Base-by-base conservation (phyloP, 1,140 invertebrate species). In the Augochlora pura region DNA sequence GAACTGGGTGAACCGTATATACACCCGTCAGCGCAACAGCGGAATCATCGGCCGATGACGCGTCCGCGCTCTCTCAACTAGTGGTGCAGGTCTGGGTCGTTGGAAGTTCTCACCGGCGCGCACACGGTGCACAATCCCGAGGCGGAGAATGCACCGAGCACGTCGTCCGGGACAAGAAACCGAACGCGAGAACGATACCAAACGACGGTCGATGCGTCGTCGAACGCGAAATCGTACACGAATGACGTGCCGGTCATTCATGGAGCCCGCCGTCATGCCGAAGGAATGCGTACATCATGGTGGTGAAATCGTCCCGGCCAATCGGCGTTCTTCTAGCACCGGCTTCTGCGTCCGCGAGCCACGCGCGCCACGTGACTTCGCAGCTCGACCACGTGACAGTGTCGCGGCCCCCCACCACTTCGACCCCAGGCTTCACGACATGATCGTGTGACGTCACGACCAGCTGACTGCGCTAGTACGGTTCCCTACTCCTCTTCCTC, bases 181-280 rank as follows among this genome's bases (percentile, higher is more conserved):
- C 39, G 27, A 10, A 42, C 8, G 9, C 9, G 42, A 14, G n/a
- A 54, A 73, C 39, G 32, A 60, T 46, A 62, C 9, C 27, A 62
- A 12, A 49, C 52, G 57, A 76, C 63, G 57, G 57, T 59, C 75
- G 81, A 68, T 27, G 82, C 74, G 80, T 75, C 79, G 79, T 86
- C 85, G 81, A 81, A 84, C 73, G 65, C 70, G 81, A 88, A 88
- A 89, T 88, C 74, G 78, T 82, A 78, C 70, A 69, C 75, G 83
- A 88, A 84, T 91, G 90, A 91, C 90, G 89, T 88, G 82, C 87
- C 88, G 88, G 88, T 92, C 91, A 92, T 93, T 93, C 91, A 91
- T 86, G 88, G 87, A 89, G 87, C 86, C 82, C 83, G 72, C 75
- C 87, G 90, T 91, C 90, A 92, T 91, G 88, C 87, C 81, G 83